Percentiles rank a stretch among this genome's conserved stretches.
Conservation (phyloP, 2,113 vertebrate species). For the Oplegnathus fasciatus region DNA sequence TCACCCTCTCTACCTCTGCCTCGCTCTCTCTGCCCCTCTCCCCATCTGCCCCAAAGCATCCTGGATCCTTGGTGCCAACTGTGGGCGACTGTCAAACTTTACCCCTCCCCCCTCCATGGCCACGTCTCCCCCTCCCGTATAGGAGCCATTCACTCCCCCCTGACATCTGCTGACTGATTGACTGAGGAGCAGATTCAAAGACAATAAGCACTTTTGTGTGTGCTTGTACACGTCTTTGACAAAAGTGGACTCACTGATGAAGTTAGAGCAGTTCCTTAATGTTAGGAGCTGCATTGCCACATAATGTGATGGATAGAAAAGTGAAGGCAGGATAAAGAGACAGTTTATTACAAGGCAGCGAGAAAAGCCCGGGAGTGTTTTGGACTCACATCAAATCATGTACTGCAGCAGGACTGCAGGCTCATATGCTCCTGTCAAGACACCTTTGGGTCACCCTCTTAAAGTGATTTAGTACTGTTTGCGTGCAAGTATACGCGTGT, state of each 20-base stretch:
- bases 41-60: constrained; percentile 77
- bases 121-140: constrained; percentile 12
- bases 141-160: constrained; percentile 28
- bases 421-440: constrained; percentile 70
- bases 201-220: constrained; percentile 50
- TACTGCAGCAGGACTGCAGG: constrained; percentile 59
- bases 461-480: constrained; percentile 69
- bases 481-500: background rate
- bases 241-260: constrained; percentile 7
- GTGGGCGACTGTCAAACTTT: constrained; percentile 83
- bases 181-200: constrained; percentile 54
- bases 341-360: constrained; percentile 53
- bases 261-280: constrained; percentile 2
- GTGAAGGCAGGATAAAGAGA: constrained; percentile 57
- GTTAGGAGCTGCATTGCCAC: constrained; percentile 1
- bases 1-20: constrained; percentile 72
- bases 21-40: constrained; percentile 72
- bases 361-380: constrained; percentile 62
- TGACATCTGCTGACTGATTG: constrained; percentile 67
- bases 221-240: constrained; percentile 33
- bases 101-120: constrained; percentile 55
- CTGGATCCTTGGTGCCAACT: constrained; percentile 83
- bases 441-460: constrained; percentile 64
- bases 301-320: constrained; percentile 48
- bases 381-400: constrained; percentile 68